A percentile compares a stretch with the other conserved stretches of the same genome.
Evolutionary conservation across 2,888 invertebrate genomes (phyloP).

Genomic region (Ectropis crepuscularia): DNA sequence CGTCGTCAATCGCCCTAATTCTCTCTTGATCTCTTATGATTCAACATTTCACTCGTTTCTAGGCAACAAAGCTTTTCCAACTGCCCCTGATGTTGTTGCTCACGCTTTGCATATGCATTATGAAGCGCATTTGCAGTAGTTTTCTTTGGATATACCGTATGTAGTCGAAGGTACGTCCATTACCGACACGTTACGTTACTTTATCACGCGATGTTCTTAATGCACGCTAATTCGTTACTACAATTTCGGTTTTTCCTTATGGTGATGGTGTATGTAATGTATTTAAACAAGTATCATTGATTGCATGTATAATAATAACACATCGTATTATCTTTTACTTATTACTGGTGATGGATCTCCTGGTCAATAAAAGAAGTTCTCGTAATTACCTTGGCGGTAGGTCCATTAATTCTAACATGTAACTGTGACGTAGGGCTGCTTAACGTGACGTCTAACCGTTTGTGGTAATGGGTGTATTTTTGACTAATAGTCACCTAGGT

Average conservation of each 20-base stretch:
- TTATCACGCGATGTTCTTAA: conserved; percentile 60
- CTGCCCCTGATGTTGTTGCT: conserved; percentile 85
- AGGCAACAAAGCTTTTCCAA: conserved; percentile 85
- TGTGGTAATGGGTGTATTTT: conserved; percentile 78
- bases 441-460: conserved; percentile 42
- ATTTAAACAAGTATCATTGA: conserved; percentile 34
- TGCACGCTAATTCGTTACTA: conserved; percentile 64
- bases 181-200: conserved; percentile 76
- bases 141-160: conserved; percentile 86
- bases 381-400: conserved; percentile 20
- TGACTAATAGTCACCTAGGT: conserved; percentile 61
- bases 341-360: conserved; percentile 20
- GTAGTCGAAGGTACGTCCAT: conserved; percentile 85
- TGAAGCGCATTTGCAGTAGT: conserved; percentile 86
- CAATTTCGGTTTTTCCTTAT: conserved; percentile 34
- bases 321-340: conserved; percentile 26
- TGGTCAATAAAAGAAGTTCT: conserved; percentile 22
- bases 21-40: conserved; percentile 55
- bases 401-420: conserved; percentile 40
- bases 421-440: conserved; percentile 36
- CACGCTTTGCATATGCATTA: conserved; percentile 86
- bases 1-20: conserved; percentile 4
- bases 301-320: conserved; percentile 35
- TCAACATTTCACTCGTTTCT: conserved; percentile 82
- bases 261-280: conserved; percentile 64